Evolutionary conservation across 1,140 invertebrate species (phyloP).

Genomic region (Drosophila kohkoa): DNA sequence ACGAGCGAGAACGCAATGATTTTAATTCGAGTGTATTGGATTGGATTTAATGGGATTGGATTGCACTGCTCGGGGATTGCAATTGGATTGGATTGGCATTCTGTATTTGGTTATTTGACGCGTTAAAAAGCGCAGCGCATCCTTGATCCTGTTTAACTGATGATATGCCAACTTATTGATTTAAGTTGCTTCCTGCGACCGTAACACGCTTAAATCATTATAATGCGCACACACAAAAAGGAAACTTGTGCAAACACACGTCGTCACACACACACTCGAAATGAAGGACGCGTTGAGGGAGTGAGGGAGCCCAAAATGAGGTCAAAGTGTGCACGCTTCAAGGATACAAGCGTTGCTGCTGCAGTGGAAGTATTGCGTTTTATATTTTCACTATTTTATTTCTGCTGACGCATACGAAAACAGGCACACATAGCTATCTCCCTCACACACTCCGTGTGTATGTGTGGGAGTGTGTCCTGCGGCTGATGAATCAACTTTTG

Average conservation of each 20-base stretch:
- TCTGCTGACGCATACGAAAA: constrained; percentile 71
- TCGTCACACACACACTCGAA: constrained; percentile 36
- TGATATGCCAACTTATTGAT: constrained; percentile 70
- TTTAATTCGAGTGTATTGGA: constrained; percentile 7
- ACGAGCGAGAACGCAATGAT: neutral
- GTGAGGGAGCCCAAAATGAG: constrained; percentile 65
- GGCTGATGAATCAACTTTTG: constrained; percentile 83
- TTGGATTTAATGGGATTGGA: constrained; percentile 15
- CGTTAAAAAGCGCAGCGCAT: constrained; percentile 19
- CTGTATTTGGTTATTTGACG: constrained; percentile 20
- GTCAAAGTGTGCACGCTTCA: constrained; percentile 75
- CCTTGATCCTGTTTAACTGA: constrained; percentile 57
- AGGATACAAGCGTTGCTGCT: constrained; percentile 46
- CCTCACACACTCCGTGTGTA: neutral
- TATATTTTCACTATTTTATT: constrained; percentile 81
- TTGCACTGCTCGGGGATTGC: neutral
- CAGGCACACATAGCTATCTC: constrained; percentile 9
- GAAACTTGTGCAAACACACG: constrained; percentile 51
- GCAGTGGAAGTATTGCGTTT: constrained; percentile 62
- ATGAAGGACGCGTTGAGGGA: neutral
- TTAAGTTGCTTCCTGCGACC: constrained; percentile 65
- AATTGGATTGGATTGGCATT: constrained; percentile 18
- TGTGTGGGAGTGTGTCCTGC: constrained; percentile 60
- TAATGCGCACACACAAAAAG: constrained; percentile 36
- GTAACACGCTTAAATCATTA: constrained; percentile 68